Evolutionary conservation across 1,140 invertebrate genomes (phyloP).

Genomic region (Bombus polaris): DNA sequence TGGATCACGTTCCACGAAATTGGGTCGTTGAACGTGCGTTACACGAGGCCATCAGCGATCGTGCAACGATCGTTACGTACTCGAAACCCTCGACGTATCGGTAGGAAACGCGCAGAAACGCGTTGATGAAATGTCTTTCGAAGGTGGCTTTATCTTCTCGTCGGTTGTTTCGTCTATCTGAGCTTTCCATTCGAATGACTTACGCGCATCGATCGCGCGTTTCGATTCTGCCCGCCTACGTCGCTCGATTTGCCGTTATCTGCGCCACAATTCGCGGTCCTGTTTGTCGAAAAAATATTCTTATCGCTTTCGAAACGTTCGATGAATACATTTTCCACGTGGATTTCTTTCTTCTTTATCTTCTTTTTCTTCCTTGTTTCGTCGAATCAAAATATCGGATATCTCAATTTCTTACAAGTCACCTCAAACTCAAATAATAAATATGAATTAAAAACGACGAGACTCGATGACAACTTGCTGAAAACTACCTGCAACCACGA

Average conservation of each 20-base stretch:
- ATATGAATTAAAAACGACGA: background rate
- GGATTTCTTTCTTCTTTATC: background rate
- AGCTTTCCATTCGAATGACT: conserved; percentile 56
- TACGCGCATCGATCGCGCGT: conserved; percentile 33
- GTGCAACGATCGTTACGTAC: conserved; percentile 1
- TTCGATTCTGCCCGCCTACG: conserved; percentile 5
- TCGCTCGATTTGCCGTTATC: conserved; percentile 39
- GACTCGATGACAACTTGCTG: too few relatives aligned
- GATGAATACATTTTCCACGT: too few relatives aligned
- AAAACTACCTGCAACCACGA: background rate
- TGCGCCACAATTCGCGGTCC: background rate
- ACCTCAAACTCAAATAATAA: background rate
- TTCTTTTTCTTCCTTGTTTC: background rate
- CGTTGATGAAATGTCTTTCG: conserved; percentile 6
- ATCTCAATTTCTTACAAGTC: background rate
- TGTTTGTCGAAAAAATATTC: conserved; percentile 3
- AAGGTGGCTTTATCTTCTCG: background rate
- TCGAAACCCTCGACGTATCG: too few relatives aligned
- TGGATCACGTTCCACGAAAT: conserved; percentile 41
- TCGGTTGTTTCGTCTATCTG: conserved; percentile 49
- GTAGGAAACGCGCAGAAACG: background rate
- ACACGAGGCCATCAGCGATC: background rate
- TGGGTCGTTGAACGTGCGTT: conserved; percentile 35
- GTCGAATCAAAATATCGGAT: too few relatives aligned
- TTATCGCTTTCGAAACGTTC: background rate